A percentile compares a stretch with the other conserved stretches of the same genome.
Evolutionary conservation across 2,113 vertebrate genomes (phyloP).

Genomic region (Rhea pennata): DNA sequence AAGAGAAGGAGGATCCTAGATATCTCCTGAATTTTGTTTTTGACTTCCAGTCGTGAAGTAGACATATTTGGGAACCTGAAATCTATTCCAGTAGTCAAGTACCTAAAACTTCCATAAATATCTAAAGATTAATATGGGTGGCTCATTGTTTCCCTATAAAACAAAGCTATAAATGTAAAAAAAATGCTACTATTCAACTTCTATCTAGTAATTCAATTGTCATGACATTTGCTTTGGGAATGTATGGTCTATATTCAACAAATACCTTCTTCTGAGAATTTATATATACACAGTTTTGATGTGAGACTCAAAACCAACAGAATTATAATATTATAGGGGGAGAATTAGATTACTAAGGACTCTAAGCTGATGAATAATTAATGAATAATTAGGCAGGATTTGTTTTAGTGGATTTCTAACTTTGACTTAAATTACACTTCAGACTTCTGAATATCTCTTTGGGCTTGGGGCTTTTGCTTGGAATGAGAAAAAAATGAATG

Average conservation of each 20-base stretch:
- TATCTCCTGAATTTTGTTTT: background rate
- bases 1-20: fast-evolving
- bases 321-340: background rate
- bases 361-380: background rate
- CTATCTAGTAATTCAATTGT: background rate
- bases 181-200: background rate
- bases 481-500: background rate
- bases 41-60: background rate
- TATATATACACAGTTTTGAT: background rate
- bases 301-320: background rate
- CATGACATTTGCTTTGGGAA: background rate
- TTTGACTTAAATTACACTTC: background rate
- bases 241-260: background rate
- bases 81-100: background rate
- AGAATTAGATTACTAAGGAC: background rate
- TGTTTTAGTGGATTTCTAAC: background rate
- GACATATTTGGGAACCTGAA: background rate
- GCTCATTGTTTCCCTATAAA: background rate
- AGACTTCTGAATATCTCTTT: background rate
- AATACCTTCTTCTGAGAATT: background rate
- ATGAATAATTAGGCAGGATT: conserved; percentile 14
- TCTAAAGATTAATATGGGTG: background rate
- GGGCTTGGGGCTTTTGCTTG: background rate
- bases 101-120: background rate
- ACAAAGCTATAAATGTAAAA: background rate